These are phyloP conservation scores for Heteractis magnifica DNA, from an alignment of 92 coral and sea anemone genomes.

Conservation along the genomic window DNA sequence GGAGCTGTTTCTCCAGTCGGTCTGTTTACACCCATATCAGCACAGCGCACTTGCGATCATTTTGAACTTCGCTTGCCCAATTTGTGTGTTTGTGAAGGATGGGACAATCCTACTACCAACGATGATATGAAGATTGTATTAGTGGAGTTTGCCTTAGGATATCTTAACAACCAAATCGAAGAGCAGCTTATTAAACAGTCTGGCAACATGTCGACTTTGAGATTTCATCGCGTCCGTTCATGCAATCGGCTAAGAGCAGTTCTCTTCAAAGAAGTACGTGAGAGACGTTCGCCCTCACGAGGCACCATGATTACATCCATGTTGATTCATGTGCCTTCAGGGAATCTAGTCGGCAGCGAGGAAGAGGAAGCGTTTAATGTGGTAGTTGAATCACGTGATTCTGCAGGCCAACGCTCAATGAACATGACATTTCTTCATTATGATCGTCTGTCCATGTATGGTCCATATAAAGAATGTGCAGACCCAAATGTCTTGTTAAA, in stretches of 20 bases:
- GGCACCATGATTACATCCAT: constrained; percentile 54
- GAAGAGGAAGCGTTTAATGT: constrained; percentile 60
- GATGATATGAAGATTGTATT: constrained; percentile 49
- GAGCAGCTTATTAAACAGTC: constrained; percentile 6
- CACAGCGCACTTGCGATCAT: constrained; percentile 60
- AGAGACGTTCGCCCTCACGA: constrained; percentile 33
- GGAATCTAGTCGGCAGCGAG: constrained; percentile 47
- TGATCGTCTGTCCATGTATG: constrained; percentile 64
- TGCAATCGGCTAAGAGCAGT: constrained; percentile 53
- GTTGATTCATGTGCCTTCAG: constrained; percentile 64
- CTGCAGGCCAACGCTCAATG: constrained; percentile 35
- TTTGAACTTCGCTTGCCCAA: constrained; percentile 59
- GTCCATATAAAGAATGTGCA: constrained; percentile 35
- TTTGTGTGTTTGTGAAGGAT: constrained; percentile 69
- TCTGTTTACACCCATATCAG: constrained; percentile 50
- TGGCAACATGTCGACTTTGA: background rate
- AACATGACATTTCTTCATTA: constrained; percentile 47
- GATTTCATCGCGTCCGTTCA: constrained; percentile 12
- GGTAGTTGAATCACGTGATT: constrained; percentile 49
- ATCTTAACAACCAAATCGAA: constrained; percentile 57
- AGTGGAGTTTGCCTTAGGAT: constrained; percentile 69
- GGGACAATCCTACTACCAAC: constrained; percentile 59
- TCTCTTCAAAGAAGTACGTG: constrained; percentile 47
- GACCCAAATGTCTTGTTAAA: background rate
- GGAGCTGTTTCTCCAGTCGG: constrained; percentile 52